Evolutionary conservation across 2,888 invertebrate genomes (phyloP), one percentile per base, ranked within the genome.

Genomic region (Ametastegia equiseti): DNA sequence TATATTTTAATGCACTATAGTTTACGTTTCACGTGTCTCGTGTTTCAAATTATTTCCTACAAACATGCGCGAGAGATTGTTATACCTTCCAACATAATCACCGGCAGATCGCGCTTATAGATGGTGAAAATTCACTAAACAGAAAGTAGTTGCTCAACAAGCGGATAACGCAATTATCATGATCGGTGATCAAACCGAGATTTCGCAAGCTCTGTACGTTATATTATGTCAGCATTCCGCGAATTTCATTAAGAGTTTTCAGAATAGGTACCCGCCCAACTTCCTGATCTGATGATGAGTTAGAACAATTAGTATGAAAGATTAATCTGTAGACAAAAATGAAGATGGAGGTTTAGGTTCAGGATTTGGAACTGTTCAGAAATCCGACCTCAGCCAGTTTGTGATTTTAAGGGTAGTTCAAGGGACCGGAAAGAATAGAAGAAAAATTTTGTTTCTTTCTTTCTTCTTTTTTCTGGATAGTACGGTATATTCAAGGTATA

Each of bases 161-260:
- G 63, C 33, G 36, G 6, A 15, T 65, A 65, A 36, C 39, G 39
- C 39, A 39, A 67, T 67, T 13, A 36, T 67, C 9, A n/a, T 67
- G 39, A 39, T 27, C 67, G 23, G 23, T 67, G 67, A 67, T 67
- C 67, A 67, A 2, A 2, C 67, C 39, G 23, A 13, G 36, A 67
- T 67, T 67, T 67, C 67, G 67, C 67, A 67, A 67, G 15, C 60
- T 67, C 2, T 42, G 11, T 23, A 11, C 36, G 39, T 67, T 67
- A n/a, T n/a, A n/a, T n/a, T n/a, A 67, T 67, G 67, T 67, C 67
- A 67, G 67, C 39, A 19, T 23, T 67, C 23, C 23, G 67, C 39
- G 19, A n/a, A 39, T 15, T 36, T 67, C 11, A 13, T 39, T 9
- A 36, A 67, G 63, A 65, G 19, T 33, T 65, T 65, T 33, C n/a